phyloP scores from a whole-genome alignment of 2,113 vertebrate genomes.

The Oncorhynchus kisutch region DNA sequence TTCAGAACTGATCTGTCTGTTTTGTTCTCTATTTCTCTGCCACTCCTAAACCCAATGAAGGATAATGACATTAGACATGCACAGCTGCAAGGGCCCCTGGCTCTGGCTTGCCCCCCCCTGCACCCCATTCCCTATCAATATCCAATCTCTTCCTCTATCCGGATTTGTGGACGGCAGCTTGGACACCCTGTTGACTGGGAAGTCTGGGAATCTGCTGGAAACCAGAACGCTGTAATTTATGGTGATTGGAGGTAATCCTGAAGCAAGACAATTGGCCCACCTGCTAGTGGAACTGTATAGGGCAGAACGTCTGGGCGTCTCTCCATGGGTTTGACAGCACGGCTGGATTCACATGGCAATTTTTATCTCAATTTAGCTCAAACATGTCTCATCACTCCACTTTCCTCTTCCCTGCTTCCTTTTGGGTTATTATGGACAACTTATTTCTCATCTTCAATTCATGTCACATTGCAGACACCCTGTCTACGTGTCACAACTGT shows the following conservation, averaged over 20 bases:
- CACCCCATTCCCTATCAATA: conserved; percentile 24
- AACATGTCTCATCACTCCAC: background rate
- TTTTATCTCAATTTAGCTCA: background rate
- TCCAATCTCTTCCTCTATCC: background rate
- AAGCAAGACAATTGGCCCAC: conserved; percentile 49
- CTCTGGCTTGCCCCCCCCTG: background rate
- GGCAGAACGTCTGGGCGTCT: conserved; percentile 27
- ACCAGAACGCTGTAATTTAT: conserved; percentile 52
- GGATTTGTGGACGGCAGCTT: conserved; percentile 24
- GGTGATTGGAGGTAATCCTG: conserved; percentile 55
- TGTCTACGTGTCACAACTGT: background rate
- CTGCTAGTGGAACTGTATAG: conserved; percentile 40
- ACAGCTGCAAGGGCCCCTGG: conserved; percentile 57
- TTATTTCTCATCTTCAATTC: background rate
- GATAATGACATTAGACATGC: conserved; percentile 54
- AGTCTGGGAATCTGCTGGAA: conserved; percentile 57
- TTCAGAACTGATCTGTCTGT: background rate
- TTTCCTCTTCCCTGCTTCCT: background rate
- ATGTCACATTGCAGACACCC: background rate
- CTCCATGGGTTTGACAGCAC: conserved; percentile 27
- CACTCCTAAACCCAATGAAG: conserved; percentile 36
- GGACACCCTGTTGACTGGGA: conserved; percentile 45
- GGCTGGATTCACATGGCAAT: conserved; percentile 50
- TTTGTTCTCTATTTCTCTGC: conserved; percentile 1
- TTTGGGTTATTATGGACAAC: background rate